phyloP scores from a whole-genome alignment of 2,888 invertebrate species.

The Lycocerus yunnanus region DNA sequence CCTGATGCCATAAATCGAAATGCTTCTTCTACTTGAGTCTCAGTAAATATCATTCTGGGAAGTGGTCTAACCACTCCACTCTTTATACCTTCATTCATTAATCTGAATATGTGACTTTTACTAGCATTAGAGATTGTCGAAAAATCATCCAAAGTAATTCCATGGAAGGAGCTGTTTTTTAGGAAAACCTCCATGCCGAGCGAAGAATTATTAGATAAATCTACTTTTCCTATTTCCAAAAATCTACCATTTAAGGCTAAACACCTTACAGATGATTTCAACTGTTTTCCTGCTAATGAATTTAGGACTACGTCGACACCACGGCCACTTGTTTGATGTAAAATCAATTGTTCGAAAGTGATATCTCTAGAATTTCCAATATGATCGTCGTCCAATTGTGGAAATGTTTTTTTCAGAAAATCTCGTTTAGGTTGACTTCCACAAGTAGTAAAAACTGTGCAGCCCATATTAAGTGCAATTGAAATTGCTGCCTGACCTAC shows the following conservation, averaged over 20 bases:
- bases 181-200: constrained; percentile 94
- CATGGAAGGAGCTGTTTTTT: constrained; percentile 97
- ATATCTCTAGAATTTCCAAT: constrained; percentile 92
- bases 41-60: constrained; percentile 82
- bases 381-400: constrained; percentile 75
- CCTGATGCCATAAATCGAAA: constrained; percentile 96
- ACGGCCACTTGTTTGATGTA: constrained; percentile 81
- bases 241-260: constrained; percentile 92
- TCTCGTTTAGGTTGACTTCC: constrained; percentile 85
- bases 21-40: constrained; percentile 88
- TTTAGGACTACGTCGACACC: constrained; percentile 96
- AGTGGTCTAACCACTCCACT: constrained; percentile 89
- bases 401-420: constrained; percentile 87
- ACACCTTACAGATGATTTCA: constrained; percentile 92
- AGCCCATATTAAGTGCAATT: constrained; percentile 87
- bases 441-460: constrained; percentile 91
- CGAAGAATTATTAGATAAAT: constrained; percentile 86
- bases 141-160: constrained; percentile 91
- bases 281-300: constrained; percentile 93
- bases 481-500: constrained; percentile 97
- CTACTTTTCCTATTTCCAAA: constrained; percentile 97
- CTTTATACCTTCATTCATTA: constrained; percentile 84
- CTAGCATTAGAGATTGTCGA: constrained; percentile 76
- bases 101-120: constrained; percentile 73
- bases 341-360: constrained; percentile 88